These are phyloP conservation scores for Nymphalis io DNA, from an alignment of 1,140 invertebrate genomes.

Conservation along the genomic window DNA sequence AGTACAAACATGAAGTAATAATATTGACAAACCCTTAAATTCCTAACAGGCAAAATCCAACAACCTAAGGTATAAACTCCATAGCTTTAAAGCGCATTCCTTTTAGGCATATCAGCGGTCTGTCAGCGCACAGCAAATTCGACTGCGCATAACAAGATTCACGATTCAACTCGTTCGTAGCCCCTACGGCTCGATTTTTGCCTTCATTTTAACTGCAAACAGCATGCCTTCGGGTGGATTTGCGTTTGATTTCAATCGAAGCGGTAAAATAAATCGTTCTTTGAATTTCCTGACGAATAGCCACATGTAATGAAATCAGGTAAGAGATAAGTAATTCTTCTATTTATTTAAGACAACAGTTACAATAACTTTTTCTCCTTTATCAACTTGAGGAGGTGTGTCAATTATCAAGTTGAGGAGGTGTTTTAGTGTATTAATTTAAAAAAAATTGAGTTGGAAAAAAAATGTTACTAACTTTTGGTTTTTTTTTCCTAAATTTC, in stretches of 20 bases:
- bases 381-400: no score
- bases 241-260: slow-evolving; percentile 21
- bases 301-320: neutral
- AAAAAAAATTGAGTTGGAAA: no score
- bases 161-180: neutral
- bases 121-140: slow-evolving; percentile 20
- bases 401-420: no score
- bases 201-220: slow-evolving; percentile 30
- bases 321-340: no score
- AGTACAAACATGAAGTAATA: no score
- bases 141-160: slow-evolving; percentile 10
- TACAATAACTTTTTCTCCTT: no score
- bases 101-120: slow-evolving; percentile 13
- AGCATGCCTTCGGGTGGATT: slow-evolving; percentile 22
- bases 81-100: slow-evolving; percentile 4
- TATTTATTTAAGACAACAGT: no score
- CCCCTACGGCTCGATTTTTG: slow-evolving; percentile 13
- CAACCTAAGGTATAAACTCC: neutral
- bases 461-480: no score
- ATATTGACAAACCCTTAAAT: neutral
- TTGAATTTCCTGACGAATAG: neutral
- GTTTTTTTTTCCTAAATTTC: no score
- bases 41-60: neutral
- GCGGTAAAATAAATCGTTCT: neutral
- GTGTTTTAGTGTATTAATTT: no score